Evolutionary conservation across 1,140 invertebrate species (phyloP).

Genomic region (Manduca sexta): DNA sequence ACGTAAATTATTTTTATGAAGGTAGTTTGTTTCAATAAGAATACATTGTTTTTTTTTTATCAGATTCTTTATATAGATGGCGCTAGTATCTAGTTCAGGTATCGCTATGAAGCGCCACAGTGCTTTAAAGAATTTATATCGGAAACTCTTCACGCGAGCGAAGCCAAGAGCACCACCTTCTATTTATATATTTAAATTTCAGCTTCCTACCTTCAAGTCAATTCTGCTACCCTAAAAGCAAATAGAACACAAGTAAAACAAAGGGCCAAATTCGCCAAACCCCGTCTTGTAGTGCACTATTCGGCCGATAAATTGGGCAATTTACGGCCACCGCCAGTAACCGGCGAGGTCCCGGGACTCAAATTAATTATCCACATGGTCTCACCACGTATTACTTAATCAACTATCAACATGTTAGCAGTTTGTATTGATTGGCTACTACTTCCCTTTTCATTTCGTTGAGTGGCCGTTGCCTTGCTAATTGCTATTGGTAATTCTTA

Average conservation of each 20-base stretch:
- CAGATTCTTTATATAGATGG: no score
- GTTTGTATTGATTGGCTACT: conserved; percentile 18
- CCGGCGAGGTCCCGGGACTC: conserved; percentile 14
- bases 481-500: neutral
- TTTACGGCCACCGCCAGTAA: conserved; percentile 22
- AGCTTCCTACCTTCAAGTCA: no score
- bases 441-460: conserved; percentile 14
- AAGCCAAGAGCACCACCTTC: no score
- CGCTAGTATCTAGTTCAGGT: no score
- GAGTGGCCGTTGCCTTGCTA: conserved; percentile 7
- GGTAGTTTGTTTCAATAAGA: no score
- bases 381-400: conserved; percentile 28
- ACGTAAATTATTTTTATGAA: no score
- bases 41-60: no score
- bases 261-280: conserved; percentile 12
- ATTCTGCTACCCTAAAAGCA: no score
- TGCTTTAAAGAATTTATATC: no score
- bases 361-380: conserved; percentile 41
- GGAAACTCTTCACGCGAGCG: no score
- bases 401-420: conserved; percentile 30
- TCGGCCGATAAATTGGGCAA: conserved; percentile 41
- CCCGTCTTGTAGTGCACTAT: conserved; percentile 3
- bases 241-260: neutral
- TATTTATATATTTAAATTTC: no score
- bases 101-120: no score